Percentiles rank a stretch among this genome's conserved stretches.
phyloP scores from a whole-genome alignment of 2,797 vertebrate species.

The Loris lydekkerianus region DNA sequence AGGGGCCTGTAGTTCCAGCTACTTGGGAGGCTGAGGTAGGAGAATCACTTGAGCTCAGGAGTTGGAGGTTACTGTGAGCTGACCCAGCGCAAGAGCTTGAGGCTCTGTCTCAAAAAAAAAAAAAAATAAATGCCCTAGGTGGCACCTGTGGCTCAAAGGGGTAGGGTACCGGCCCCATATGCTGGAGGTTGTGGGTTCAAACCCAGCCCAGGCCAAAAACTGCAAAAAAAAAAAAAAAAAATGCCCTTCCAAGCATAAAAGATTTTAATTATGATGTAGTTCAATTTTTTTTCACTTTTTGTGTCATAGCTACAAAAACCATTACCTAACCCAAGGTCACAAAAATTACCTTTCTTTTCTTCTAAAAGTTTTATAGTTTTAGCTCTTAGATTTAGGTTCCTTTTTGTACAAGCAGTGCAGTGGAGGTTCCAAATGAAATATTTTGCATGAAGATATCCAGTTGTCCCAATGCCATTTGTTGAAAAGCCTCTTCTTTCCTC shows the following conservation, averaged over 20 bases:
- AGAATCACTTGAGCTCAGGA: too few relatives aligned
- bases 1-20: too few relatives aligned
- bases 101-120: too few relatives aligned
- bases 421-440: not conserved
- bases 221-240: too few relatives aligned
- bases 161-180: too few relatives aligned
- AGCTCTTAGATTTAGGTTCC: not conserved
- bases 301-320: not conserved
- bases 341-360: not conserved
- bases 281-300: not conserved
- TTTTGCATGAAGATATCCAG: not conserved
- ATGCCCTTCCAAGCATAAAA: not conserved
- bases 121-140: not conserved
- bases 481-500: not conserved
- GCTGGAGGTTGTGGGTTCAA: too few relatives aligned
- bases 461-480: not conserved
- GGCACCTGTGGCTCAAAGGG: too few relatives aligned
- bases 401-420: not conserved
- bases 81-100: too few relatives aligned
- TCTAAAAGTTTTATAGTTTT: not conserved
- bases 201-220: too few relatives aligned
- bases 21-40: too few relatives aligned
- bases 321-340: not conserved
- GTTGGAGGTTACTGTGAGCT: too few relatives aligned
- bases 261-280: not conserved